Evolutionary conservation across 37 sponge, comb jelly and placozoan genomes (phyloP).

Genomic region (Tethya wilhelma): DNA sequence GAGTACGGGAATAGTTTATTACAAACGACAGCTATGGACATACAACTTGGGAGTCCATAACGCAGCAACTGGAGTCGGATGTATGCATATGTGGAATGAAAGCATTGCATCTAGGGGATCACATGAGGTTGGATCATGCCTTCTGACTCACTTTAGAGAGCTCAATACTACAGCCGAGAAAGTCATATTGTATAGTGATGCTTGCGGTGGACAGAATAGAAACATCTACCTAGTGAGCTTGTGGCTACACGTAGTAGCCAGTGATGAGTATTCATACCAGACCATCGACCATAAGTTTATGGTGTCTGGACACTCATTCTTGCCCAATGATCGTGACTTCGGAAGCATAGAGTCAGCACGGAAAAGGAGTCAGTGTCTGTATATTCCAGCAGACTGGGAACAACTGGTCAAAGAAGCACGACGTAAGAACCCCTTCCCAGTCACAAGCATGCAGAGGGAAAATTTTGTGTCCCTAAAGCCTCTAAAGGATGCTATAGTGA

Average conservation of each 20-base stretch:
- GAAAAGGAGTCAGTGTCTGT: slow-evolving; percentile 1
- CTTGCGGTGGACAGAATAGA: slow-evolving; percentile 43
- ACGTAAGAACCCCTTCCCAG: slow-evolving; percentile 19
- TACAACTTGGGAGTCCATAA: slow-evolving; percentile 41
- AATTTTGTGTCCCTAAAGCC: slow-evolving; percentile 35
- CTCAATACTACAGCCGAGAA: not conserved
- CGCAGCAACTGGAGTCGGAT: slow-evolving; percentile 2
- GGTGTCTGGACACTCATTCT: slow-evolving; percentile 37
- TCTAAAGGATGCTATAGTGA: slow-evolving; percentile 5
- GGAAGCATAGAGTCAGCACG: slow-evolving; percentile 33
- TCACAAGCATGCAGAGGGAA: slow-evolving; percentile 4
- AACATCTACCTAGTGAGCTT: slow-evolving; percentile 26
- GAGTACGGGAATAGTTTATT: slow-evolving; percentile 20
- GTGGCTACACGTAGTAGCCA: slow-evolving; percentile 30
- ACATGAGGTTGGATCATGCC: slow-evolving; percentile 20
- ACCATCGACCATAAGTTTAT: slow-evolving; percentile 46
- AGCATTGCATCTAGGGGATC: slow-evolving; percentile 42
- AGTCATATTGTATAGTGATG: slow-evolving; percentile 26
- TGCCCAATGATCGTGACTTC: slow-evolving; percentile 44
- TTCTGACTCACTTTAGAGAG: not conserved
- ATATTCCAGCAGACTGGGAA: slow-evolving; percentile 41
- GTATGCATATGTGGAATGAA: slow-evolving; percentile 33
- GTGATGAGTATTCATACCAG: slow-evolving; percentile 3
- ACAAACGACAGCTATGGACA: slow-evolving; percentile 45
- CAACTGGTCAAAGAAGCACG: not conserved